Evolutionary conservation across 2,888 invertebrate genomes (phyloP), one percentile per base, ranked within the genome.

Genomic region (Chrysolina oricalcia): DNA sequence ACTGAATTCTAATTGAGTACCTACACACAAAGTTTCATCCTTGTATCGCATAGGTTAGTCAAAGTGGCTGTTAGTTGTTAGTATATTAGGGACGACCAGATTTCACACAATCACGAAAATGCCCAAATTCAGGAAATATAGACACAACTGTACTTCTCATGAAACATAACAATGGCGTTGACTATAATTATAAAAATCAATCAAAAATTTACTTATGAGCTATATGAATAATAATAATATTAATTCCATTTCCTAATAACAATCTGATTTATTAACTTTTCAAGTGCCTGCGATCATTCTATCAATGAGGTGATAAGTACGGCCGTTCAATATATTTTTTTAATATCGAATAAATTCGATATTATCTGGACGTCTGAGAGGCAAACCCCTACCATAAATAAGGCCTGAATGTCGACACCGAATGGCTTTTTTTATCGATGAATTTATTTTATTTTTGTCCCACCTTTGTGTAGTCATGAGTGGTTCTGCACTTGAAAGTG

Each of bases 391-490:
- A 23, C 59, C n/a, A 59, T 59, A 59, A 59, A 59, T 59, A 15
- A 59, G 59, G 27, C 27, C 21, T n/a, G n/a, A 59, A 35, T 59
- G 27, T 27, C 59, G 59, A 59, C 59, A 59, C 9, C n/a, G 35
- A 59, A 59, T 59, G 59, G 59, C n/a, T 15, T 35, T 53, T 53
- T 53, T 59, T 59, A 59, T 59, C 35, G 59, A 35, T 59, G n/a
- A 2, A 59, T 59, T 27, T 59, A 59, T 59, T 59, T 59, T 59
- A 59, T 59, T 59, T 23, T 59, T 35, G 35, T 59, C 59, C 59
- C 59, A 59, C 59, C 59, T 59, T 59, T 59, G 59, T 59, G 59
- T 59, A 59, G 59, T 27, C 59, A 59, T 27, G 59, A 59, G 59
- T 59, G 53, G 53, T 53, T 53, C 53, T 53, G 59, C 59, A 59